Evolutionary conservation across 2,888 invertebrate genomes (phyloP).

Genomic region (Ceriagrion tenellum): DNA sequence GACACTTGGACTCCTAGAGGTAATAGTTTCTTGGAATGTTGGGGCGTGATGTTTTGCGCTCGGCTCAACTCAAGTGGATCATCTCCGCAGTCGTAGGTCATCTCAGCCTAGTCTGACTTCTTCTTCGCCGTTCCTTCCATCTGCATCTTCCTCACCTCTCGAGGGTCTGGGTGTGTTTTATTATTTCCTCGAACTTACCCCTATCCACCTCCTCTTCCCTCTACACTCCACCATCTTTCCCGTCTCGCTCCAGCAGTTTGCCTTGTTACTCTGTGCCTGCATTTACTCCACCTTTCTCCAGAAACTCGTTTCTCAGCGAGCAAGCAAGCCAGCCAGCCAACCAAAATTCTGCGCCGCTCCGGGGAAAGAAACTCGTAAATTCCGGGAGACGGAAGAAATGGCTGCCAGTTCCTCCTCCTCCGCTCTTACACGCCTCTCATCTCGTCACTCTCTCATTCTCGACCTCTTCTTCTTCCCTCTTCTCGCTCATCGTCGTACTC

Average conservation of each 20-base stretch:
- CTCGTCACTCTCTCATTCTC: neutral
- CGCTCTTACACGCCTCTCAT: neutral
- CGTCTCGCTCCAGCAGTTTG: neutral
- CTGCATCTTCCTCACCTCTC: neutral
- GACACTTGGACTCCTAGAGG: too few species aligned
- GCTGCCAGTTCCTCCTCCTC: neutral
- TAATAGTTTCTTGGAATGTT: neutral
- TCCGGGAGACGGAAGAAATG: neutral
- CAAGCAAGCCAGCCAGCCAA: neutral
- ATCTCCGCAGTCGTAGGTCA: neutral
- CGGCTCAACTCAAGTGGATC: neutral
- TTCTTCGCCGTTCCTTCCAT: neutral
- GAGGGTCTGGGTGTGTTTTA: neutral
- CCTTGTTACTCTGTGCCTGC: neutral
- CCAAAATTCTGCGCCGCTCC: neutral
- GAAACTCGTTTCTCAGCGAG: neutral
- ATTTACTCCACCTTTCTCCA: neutral
- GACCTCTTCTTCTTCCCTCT: neutral
- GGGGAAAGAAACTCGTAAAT: constrained; percentile 13
- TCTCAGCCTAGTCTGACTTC: neutral
- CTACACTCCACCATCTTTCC: neutral
- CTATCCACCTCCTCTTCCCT: neutral
- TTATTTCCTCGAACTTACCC: neutral
- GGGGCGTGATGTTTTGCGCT: neutral
- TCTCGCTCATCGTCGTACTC: neutral